A percentile compares a stretch with the other conserved stretches of the same genome.
Evolutionary conservation across 2,113 vertebrate genomes (phyloP).

Genomic region (Lates calcarifer): DNA sequence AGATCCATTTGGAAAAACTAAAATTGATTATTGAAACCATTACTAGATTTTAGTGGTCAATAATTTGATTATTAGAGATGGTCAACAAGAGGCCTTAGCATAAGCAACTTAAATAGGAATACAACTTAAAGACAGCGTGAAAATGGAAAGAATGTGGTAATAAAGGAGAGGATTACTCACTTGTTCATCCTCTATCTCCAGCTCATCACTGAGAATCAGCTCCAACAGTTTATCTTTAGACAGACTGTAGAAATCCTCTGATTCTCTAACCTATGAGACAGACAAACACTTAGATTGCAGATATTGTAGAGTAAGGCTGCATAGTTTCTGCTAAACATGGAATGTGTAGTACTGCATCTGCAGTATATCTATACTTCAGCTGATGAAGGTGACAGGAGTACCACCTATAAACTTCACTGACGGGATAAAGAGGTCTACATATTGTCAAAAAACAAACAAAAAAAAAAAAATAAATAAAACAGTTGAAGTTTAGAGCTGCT

Average conservation of each 20-base stretch:
- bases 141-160: too few relatives aligned
- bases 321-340: too few relatives aligned
- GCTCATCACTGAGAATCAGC: conserved; percentile 93
- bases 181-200: conserved; percentile 94
- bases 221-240: conserved; percentile 93
- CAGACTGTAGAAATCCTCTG: conserved; percentile 92
- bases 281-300: not conserved
- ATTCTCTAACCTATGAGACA: conserved; percentile 82
- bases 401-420: too few relatives aligned
- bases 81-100: not conserved
- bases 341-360: too few relatives aligned
- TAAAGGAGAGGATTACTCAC: conserved; percentile 48
- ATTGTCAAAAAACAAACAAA: too few relatives aligned
- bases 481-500: too few relatives aligned
- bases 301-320: not conserved
- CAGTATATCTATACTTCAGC: too few relatives aligned
- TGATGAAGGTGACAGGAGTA: too few relatives aligned
- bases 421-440: too few relatives aligned
- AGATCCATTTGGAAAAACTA: not conserved
- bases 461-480: too few relatives aligned
- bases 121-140: too few relatives aligned
- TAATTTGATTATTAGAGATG: not conserved
- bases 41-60: not conserved
- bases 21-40: too few relatives aligned
- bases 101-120: not conserved